These are phyloP conservation scores for Diacarnus erythraeanus DNA, from an alignment of 37 sponge, comb jelly and placozoan species.

Conservation along the genomic window DNA sequence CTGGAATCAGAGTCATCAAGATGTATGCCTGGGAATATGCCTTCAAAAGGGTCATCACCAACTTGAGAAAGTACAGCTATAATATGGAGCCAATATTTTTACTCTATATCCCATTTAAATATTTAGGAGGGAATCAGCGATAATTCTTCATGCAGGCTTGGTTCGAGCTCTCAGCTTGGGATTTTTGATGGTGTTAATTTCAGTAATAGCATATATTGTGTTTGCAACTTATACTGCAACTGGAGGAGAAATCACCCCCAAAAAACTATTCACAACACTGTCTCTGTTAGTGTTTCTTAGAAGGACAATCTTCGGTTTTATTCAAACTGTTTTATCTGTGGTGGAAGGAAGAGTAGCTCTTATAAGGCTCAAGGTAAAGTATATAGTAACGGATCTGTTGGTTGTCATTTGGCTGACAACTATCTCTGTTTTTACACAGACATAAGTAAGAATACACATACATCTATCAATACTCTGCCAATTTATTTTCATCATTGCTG, in stretches of 20 bases:
- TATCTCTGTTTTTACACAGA: no score
- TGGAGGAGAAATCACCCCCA: conserved; percentile 32
- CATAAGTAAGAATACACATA: no score
- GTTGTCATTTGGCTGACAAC: no score
- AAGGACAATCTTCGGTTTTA: conserved; percentile 19
- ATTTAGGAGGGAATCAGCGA: conserved; percentile 24
- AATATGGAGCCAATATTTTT: no score
- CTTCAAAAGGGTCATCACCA: conserved; percentile 50
- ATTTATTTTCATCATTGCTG: no score
- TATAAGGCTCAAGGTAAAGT: conserved; percentile 23
- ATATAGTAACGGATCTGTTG: no score
- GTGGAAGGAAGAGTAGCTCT: conserved; percentile 21
- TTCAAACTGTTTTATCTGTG: not conserved
- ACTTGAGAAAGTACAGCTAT: conserved; percentile 12
- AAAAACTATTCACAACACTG: conserved; percentile 43
- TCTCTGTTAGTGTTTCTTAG: conserved; percentile 22
- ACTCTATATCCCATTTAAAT: not conserved
- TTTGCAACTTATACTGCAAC: conserved; percentile 31
- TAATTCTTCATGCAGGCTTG: conserved; percentile 12
- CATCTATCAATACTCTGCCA: no score
- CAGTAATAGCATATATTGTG: conserved; percentile 5
- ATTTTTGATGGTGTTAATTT: conserved; percentile 1
- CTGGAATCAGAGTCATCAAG: conserved; percentile 87
- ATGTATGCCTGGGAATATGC: conserved; percentile 94
- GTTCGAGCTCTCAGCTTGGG: conserved; percentile 14